phyloP scores from a whole-genome alignment of 53 echinoderm and acorn worm genomes.

The Patiria pectinifera region DNA sequence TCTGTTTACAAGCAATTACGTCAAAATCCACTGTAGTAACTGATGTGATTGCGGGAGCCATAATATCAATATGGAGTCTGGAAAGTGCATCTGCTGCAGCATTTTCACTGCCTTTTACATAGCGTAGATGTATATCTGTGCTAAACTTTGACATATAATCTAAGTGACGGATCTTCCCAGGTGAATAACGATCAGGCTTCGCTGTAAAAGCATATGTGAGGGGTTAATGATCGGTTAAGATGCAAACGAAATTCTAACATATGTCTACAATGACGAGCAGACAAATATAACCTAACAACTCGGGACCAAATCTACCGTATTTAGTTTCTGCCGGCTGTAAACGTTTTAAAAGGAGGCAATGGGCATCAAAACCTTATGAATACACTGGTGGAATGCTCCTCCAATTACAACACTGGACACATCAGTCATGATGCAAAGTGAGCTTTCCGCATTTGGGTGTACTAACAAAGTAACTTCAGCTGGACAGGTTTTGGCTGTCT shows the following conservation, averaged over 20 bases:
- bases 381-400: constrained; percentile 1
- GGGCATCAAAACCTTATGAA: constrained; percentile 5
- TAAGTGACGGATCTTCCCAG: constrained; percentile 13
- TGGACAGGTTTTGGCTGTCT: background rate
- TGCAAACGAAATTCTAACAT: constrained; percentile 48
- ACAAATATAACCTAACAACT: background rate
- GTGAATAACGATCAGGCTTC: constrained; percentile 57
- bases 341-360: constrained; percentile 11
- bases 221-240: constrained; percentile 30
- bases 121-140: constrained; percentile 35
- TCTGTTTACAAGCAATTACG: background rate
- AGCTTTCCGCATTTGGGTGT: background rate
- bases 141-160: constrained; percentile 56
- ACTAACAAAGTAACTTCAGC: constrained; percentile 15
- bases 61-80: background rate
- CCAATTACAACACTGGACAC: background rate
- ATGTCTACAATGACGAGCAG: constrained; percentile 50
- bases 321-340: constrained; percentile 5
- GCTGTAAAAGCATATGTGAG: constrained; percentile 37
- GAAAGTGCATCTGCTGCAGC: background rate
- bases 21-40: background rate
- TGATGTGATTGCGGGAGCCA: background rate
- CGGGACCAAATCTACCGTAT: background rate
- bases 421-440: background rate
- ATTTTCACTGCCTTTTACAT: constrained; percentile 17